These are phyloP conservation scores for Dolichoris vasculosae DNA, from an alignment of 1,140 invertebrate species.

Conservation along the genomic window DNA sequence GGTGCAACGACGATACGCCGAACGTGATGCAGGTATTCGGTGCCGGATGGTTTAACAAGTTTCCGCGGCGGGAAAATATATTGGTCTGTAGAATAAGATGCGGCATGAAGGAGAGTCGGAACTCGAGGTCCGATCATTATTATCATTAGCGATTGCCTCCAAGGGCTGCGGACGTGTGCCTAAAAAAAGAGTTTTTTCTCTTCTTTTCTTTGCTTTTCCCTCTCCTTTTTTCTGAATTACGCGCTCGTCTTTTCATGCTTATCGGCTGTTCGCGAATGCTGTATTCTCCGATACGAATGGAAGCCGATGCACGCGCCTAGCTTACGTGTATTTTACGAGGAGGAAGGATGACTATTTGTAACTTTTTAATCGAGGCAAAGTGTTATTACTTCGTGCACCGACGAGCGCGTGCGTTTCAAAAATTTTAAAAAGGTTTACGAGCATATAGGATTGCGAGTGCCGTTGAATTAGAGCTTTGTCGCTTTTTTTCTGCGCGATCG, in stretches of 20 bases:
- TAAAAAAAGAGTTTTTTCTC: too few species aligned
- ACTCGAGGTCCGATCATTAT: background rate
- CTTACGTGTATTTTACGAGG: background rate
- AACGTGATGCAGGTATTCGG: background rate
- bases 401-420: background rate
- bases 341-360: background rate
- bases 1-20: background rate
- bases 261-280: background rate
- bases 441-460: background rate
- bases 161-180: background rate
- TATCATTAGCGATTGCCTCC: background rate
- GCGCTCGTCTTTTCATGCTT: background rate
- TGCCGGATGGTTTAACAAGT: conserved; percentile 2
- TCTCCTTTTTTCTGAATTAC: background rate
- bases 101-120: background rate
- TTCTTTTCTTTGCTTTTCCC: background rate
- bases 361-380: background rate
- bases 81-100: background rate
- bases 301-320: background rate
- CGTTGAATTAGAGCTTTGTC: background rate
- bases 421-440: background rate
- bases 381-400: background rate
- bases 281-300: background rate
- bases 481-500: background rate
- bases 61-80: conserved; percentile 9